Evolutionary conservation across 2,113 vertebrate species (phyloP).

Genomic region (Brevimyrus niger): DNA sequence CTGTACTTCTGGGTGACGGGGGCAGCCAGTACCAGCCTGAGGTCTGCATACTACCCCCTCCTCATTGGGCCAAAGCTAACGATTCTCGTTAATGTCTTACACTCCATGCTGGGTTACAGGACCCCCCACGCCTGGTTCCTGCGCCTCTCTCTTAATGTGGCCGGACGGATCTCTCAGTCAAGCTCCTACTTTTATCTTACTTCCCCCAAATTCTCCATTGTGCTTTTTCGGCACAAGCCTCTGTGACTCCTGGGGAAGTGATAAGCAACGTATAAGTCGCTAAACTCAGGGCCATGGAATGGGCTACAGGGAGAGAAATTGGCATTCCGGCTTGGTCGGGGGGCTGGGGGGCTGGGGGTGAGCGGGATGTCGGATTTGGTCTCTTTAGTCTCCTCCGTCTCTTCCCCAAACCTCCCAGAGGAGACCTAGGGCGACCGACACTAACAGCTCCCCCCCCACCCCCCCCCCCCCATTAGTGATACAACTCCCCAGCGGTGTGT

Average conservation of each 20-base stretch:
- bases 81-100: neutral
- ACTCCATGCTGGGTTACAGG: neutral
- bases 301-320: neutral
- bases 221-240: neutral
- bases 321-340: neutral
- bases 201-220: neutral
- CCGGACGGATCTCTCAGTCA: neutral
- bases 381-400: neutral
- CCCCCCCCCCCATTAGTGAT: neutral
- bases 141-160: neutral
- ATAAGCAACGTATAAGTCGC: neutral
- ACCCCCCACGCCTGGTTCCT: neutral
- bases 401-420: slow-evolving; percentile 13
- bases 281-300: neutral
- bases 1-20: slow-evolving; percentile 7
- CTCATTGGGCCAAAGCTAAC: too few relatives aligned
- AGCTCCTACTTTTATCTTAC: neutral
- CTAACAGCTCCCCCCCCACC: neutral
- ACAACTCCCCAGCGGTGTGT: neutral
- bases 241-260: neutral
- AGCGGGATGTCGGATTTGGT: neutral
- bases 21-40: slow-evolving; percentile 19
- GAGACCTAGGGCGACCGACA: neutral
- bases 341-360: neutral
- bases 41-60: neutral